A percentile compares a stretch with the other conserved stretches of the same genome.
These are phyloP conservation scores for Chironomus riparius DNA, from an alignment of 2,888 invertebrate genomes.

Conservation along the genomic window DNA sequence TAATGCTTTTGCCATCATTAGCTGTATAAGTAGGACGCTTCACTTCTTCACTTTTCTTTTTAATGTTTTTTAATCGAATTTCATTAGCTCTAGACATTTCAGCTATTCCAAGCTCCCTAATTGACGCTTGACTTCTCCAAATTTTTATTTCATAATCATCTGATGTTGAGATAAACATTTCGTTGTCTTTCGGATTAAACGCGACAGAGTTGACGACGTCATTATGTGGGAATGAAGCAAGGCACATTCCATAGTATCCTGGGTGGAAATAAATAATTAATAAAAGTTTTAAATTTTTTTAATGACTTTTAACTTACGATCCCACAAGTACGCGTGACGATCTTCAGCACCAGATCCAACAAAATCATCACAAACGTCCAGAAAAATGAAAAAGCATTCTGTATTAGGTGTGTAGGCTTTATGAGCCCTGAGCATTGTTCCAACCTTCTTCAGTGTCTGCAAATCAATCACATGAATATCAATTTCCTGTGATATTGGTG, in stretches of 20 bases:
- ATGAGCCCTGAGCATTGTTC: constrained; percentile 67
- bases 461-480: constrained; percentile 81
- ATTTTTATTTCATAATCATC: constrained; percentile 72
- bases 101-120: constrained; percentile 12
- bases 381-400: constrained; percentile 78
- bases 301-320: constrained; percentile 42
- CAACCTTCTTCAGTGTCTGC: constrained; percentile 62
- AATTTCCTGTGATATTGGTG: constrained; percentile 77
- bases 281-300: too few species aligned
- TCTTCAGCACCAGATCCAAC: constrained; percentile 82
- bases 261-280: neutral
- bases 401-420: constrained; percentile 76
- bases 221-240: constrained; percentile 63
- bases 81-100: constrained; percentile 11
- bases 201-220: constrained; percentile 81
- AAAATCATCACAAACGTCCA: constrained; percentile 72
- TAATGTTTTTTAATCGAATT: neutral
- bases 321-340: constrained; percentile 75
- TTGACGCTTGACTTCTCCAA: constrained; percentile 40
- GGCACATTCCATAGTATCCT: constrained; percentile 62
- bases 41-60: neutral
- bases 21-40: too few species aligned
- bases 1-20: too few species aligned
- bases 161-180: constrained; percentile 73
- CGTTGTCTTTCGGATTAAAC: constrained; percentile 69